Evolutionary conservation across 2,888 invertebrate genomes (phyloP), one percentile per base, ranked within the genome.

Genomic region (Tipula confusa): DNA sequence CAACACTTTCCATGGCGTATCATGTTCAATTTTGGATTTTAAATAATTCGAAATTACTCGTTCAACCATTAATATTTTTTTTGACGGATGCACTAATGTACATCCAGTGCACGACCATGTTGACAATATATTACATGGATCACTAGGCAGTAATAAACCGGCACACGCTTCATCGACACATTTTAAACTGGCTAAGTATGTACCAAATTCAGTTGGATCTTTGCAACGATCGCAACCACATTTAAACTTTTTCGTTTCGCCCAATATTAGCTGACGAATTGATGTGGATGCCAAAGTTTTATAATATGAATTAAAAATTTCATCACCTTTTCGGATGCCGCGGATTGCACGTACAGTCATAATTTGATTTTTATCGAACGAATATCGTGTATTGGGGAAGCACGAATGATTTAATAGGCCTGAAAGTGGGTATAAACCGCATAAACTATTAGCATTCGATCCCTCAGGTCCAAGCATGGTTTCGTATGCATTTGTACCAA

Each of bases 341-440:
- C 88, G 87, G 0, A 89, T 92, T 1, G 95, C 93, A 85, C 93
- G 91, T 29, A 94, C 89, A 15, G 92, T 91, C 83, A 94, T 91
- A 87, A 91, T 88, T 85, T 91, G 91, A 15, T 92, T 91, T 48
- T 92, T 91, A 83, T 92, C 92, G 48, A 93, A 93, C 84, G 92
- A 91, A 87, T 95, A 94, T 84, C 92, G 92, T 0, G 95, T 94
- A 87, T 95, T 95, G 33, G 95, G 93, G 83, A 90, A 92, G 87
- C 95, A 95, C 86, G 93, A 92, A 87, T 95, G 95, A 86, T 94
- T 92, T 91, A 95, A 91, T 89, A 95, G 92, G 24, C 93, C 92
- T 1, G 93, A 93, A 84, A 92, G 91, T 0, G 93, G 91, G 87
- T 94, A 95, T 85, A 95, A 89, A 84, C 93, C 93, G 82, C 94